phyloP scores from a whole-genome alignment of 2,888 invertebrate genomes.

The Panzeria rudis region DNA sequence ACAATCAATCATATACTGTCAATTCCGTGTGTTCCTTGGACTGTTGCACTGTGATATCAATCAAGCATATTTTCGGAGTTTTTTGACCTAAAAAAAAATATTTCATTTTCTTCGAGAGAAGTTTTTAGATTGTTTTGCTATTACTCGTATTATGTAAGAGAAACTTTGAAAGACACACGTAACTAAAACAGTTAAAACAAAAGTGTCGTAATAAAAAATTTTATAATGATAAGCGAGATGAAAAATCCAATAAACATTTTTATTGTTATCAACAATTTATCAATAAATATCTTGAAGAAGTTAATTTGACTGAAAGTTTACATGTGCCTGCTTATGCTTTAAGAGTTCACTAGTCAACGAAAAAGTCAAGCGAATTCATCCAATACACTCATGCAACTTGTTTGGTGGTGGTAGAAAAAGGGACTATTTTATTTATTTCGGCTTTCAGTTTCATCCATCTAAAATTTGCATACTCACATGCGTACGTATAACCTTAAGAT shows the following conservation, averaged over 20 bases:
- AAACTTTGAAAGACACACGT: background rate
- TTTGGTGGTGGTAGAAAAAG: background rate
- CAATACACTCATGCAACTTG: background rate
- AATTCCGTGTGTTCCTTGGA: too few relatives aligned
- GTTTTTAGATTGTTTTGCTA: constrained; percentile 1
- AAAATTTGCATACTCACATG: too few relatives aligned
- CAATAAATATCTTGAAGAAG: background rate
- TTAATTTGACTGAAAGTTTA: constrained; percentile 1
- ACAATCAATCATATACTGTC: too few relatives aligned
- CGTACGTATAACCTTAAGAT: constrained; percentile 4
- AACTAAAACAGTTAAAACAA: background rate
- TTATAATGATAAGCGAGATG: background rate
- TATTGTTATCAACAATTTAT: background rate
- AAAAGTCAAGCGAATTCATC: background rate
- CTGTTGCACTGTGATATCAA: background rate
- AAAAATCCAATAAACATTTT: background rate
- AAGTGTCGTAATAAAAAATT: constrained; percentile 15
- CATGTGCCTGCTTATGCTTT: background rate
- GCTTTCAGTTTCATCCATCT: background rate
- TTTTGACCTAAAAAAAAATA: background rate
- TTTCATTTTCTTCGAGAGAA: background rate
- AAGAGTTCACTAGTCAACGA: background rate
- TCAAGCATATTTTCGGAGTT: background rate
- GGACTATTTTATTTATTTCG: background rate
- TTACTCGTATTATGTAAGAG: constrained; percentile 38